Evolutionary conservation across 1,140 invertebrate genomes (phyloP).

Genomic region (Apis dorsata): DNA sequence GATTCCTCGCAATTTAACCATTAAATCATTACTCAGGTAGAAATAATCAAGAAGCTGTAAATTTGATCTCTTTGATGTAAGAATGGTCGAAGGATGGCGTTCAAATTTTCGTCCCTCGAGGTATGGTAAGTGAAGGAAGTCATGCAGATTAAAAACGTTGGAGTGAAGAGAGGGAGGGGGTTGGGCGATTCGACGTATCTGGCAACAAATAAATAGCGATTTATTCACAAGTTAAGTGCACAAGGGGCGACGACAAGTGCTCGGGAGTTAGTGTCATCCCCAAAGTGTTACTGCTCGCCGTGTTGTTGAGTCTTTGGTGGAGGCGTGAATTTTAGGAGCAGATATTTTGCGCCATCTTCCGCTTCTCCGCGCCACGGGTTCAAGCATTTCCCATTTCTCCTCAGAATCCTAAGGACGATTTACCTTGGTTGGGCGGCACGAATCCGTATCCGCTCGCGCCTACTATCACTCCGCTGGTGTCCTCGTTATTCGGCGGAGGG

Average conservation of each 20-base stretch:
- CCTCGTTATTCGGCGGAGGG: conserved; percentile 82
- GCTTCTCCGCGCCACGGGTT: background rate
- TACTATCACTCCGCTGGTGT: conserved; percentile 86
- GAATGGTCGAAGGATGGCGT: too few relatives aligned
- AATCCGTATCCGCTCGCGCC: conserved; percentile 88
- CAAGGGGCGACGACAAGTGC: conserved; percentile 28
- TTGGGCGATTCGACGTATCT: conserved; percentile 29
- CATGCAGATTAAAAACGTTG: too few relatives aligned
- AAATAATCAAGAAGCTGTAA: too few relatives aligned
- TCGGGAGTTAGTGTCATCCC: conserved; percentile 34
- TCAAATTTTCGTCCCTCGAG: too few relatives aligned
- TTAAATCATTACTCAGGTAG: background rate
- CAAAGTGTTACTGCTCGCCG: conserved; percentile 14
- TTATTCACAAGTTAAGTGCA: conserved; percentile 63
- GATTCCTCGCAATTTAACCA: background rate
- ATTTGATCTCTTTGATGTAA: too few relatives aligned
- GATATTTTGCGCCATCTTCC: background rate
- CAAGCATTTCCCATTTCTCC: background rate
- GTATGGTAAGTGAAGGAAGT: too few relatives aligned
- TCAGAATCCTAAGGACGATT: conserved; percentile 60
- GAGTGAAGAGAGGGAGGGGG: background rate
- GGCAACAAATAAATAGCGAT: conserved; percentile 62
- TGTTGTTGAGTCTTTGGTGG: conserved; percentile 32
- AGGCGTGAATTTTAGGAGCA: background rate
- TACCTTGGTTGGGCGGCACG: conserved; percentile 84